These are phyloP conservation scores for Pelodytes ibericus DNA, from an alignment of 2,797 vertebrate species.

Conservation along the genomic window DNA sequence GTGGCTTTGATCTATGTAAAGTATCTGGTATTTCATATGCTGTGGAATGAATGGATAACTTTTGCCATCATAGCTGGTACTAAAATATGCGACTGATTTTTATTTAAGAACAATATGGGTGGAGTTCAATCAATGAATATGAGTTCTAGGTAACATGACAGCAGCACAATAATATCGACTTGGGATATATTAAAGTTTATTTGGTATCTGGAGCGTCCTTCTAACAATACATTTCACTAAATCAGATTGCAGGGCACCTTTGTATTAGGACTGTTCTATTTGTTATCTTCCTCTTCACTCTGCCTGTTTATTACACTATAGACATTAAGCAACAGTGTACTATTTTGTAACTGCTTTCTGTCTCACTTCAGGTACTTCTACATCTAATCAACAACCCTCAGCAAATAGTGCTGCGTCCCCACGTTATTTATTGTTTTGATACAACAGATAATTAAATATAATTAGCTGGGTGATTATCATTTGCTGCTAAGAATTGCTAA, in stretches of 20 bases:
- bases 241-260: background rate
- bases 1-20: too few species aligned
- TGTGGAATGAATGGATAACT: too few species aligned
- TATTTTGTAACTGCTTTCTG: conserved; percentile 53
- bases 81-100: too few species aligned
- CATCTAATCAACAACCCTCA: conserved; percentile 64
- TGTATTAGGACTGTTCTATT: background rate
- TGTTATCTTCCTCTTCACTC: background rate
- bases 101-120: too few species aligned
- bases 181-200: too few species aligned
- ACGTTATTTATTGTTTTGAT: conserved; percentile 76
- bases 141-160: too few species aligned
- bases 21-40: too few species aligned
- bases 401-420: conserved; percentile 60
- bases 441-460: conserved; percentile 75
- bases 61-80: too few species aligned
- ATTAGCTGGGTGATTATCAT: conserved; percentile 72
- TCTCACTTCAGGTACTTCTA: conserved; percentile 58
- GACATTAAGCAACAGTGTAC: background rate
- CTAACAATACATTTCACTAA: background rate
- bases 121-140: too few species aligned
- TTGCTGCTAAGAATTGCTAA: conserved; percentile 70
- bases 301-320: background rate
- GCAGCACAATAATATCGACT: too few species aligned
- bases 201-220: too few species aligned